phyloP scores from a whole-genome alignment of 1,140 invertebrate genomes.

The Calosoma granatense region DNA sequence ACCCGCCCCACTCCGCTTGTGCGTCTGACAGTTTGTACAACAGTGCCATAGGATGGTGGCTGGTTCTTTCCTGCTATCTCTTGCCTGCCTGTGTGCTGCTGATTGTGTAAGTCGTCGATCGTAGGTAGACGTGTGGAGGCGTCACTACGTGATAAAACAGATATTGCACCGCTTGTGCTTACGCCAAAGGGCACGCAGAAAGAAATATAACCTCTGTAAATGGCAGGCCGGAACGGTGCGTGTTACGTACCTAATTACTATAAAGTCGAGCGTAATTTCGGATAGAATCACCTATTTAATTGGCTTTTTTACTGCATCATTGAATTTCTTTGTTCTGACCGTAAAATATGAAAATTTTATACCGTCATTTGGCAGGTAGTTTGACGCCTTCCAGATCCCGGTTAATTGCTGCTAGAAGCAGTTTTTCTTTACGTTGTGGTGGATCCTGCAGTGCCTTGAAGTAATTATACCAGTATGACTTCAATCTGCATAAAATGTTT shows the following conservation, averaged over 20 bases:
- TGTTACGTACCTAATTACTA: neutral
- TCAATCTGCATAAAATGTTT: no score
- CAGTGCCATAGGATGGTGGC: no score
- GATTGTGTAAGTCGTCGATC: neutral
- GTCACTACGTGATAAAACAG: neutral
- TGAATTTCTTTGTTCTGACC: neutral
- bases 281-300: neutral
- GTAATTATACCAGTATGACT: no score
- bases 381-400: no score
- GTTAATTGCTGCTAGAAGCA: no score
- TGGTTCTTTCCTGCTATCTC: no score
- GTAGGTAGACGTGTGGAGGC: neutral
- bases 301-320: constrained; percentile 3
- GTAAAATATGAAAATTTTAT: constrained; percentile 6
- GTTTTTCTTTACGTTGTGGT: no score
- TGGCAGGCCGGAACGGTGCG: neutral
- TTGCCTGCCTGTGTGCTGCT: no score
- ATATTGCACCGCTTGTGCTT: neutral
- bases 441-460: no score
- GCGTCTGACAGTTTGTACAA: no score
- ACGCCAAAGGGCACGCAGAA: neutral
- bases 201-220: neutral
- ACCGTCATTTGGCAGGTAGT: no score
- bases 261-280: neutral
- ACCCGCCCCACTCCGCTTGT: no score